Evolutionary conservation across 2,888 invertebrate genomes (phyloP).

Genomic region (Beris morrisii): DNA sequence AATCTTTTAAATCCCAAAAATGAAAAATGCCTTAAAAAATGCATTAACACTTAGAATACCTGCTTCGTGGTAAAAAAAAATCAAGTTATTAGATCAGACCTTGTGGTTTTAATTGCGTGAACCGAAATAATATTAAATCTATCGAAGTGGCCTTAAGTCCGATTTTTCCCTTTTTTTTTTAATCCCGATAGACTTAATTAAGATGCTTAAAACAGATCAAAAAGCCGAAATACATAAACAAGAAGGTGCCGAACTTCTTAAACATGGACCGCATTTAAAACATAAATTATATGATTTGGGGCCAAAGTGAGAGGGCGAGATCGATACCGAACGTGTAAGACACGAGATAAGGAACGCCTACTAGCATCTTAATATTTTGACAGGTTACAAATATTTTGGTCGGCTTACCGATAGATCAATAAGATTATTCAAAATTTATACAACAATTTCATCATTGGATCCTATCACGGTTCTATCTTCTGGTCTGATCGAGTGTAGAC

Average conservation of each 20-base stretch:
- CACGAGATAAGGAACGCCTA: constrained; percentile 10
- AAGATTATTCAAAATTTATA: constrained; percentile 25
- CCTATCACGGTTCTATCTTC: neutral
- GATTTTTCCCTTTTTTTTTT: too few species aligned
- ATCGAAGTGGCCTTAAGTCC: too few species aligned
- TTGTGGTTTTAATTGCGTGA: too few species aligned
- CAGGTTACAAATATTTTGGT: constrained; percentile 31
- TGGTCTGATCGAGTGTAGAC: neutral
- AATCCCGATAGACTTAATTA: constrained; percentile 12
- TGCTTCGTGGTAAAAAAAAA: too few species aligned
- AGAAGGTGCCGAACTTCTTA: constrained; percentile 15
- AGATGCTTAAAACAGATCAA: constrained; percentile 10
- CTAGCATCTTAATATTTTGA: constrained; percentile 30
- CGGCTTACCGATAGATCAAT: constrained; percentile 20
- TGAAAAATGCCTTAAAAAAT: too few species aligned
- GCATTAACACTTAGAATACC: too few species aligned
- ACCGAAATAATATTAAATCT: too few species aligned
- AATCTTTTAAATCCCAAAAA: too few species aligned
- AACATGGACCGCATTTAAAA: neutral
- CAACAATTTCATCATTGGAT: constrained; percentile 1
- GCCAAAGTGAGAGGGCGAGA: neutral
- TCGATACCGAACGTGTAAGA: neutral
- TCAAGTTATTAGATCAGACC: too few species aligned
- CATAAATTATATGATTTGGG: neutral
- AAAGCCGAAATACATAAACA: constrained; percentile 8